Percentiles rank a stretch among this genome's conserved stretches.
Conservation (phyloP, 2,113 vertebrate species). For the Rattus rattus region DNA sequence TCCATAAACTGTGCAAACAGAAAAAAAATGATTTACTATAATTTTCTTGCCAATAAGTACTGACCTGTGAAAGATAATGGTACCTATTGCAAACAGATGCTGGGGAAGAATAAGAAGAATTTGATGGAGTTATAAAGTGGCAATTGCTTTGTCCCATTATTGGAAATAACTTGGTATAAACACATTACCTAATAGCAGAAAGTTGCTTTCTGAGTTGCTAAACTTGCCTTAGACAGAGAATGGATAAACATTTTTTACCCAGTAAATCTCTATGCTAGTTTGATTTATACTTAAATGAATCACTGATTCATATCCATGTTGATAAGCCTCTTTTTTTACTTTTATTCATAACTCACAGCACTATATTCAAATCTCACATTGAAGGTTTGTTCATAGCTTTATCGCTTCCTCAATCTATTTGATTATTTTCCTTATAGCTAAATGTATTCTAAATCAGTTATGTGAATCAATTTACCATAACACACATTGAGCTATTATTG, state of each 20-base stretch:
- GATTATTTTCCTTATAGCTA: not conserved
- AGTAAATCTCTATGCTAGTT: not conserved
- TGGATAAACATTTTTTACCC: not conserved
- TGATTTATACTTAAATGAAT: not conserved
- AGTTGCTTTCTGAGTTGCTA: not conserved
- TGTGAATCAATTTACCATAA: not conserved
- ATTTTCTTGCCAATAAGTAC: not conserved
- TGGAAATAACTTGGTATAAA: not conserved
- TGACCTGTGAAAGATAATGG: not conserved
- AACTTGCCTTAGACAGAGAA: not conserved
- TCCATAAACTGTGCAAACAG: not conserved
- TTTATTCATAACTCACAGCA: not conserved
- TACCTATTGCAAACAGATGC: not conserved
- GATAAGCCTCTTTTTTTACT: not conserved
- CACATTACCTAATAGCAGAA: not conserved
- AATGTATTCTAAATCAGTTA: not conserved
- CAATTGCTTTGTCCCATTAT: not conserved
- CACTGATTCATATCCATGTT: not conserved
- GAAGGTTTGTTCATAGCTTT: not conserved
- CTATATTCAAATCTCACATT: not conserved
- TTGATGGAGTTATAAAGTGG: not conserved
- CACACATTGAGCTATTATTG: not conserved
- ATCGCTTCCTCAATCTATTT: not conserved
- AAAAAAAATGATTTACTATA: not conserved
- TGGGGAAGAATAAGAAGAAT: constrained; percentile 3